Percentiles rank a stretch among this genome's conserved stretches.
Conservation (phyloP, 2,113 vertebrate genomes). For the Haplochromis vanheusdeni region DNA sequence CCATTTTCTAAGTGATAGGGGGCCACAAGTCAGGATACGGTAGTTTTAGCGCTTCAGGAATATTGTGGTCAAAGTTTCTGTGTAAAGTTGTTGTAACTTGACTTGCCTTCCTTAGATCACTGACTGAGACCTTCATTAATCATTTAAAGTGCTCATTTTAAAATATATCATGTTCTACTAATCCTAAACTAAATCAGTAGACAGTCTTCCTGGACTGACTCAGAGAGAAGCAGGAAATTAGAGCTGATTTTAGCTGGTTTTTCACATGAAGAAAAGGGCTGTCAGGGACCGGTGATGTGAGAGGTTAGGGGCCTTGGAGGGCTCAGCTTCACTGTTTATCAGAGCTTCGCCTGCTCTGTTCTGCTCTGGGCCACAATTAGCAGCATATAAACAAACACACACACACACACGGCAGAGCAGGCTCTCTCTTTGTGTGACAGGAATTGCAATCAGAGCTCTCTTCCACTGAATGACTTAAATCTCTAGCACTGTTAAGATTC, state of each 20-base stretch:
- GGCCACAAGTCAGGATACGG: neutral
- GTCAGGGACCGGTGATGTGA: slow-evolving; percentile 18
- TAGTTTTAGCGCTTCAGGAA: neutral
- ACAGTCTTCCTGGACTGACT: neutral
- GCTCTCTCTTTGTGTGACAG: slow-evolving; percentile 16
- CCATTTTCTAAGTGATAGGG: neutral
- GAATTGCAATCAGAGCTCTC: slow-evolving; percentile 35
- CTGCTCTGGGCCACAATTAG: slow-evolving; percentile 57
- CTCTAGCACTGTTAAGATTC: neutral
- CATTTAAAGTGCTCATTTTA: neutral
- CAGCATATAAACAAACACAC: slow-evolving; percentile 49
- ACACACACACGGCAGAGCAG: neutral
- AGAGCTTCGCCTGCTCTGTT: slow-evolving; percentile 22
- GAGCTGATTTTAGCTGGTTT: neutral
- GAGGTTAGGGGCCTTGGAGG: slow-evolving; percentile 35
- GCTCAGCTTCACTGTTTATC: slow-evolving; percentile 34
- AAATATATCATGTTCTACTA: neutral
- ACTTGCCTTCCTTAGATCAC: neutral
- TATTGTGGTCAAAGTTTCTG: neutral
- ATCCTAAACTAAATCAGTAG: neutral
- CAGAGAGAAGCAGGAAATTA: neutral
- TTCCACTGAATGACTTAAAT: slow-evolving; percentile 30
- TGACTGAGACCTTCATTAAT: neutral
- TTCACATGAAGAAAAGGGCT: neutral
- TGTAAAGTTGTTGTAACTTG: neutral